phyloP scores from a whole-genome alignment of 2,113 vertebrate genomes.

The Stegastes partitus region DNA sequence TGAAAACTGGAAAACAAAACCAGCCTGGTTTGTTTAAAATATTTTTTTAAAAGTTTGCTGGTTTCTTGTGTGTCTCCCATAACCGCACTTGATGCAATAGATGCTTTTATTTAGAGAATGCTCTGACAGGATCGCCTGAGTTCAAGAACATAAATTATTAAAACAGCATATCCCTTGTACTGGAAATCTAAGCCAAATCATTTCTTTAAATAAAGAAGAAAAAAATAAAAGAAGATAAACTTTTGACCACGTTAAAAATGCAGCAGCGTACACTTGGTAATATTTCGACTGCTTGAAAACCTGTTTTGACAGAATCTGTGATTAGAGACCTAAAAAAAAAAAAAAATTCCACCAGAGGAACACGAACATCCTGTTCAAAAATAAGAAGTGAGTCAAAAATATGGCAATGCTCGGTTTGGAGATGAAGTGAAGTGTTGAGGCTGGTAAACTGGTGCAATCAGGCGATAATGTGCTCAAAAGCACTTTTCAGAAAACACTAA shows the following conservation, averaged over 20 bases:
- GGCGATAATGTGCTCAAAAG: background rate
- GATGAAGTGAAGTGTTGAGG: background rate
- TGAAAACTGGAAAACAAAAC: background rate
- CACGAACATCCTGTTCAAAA: background rate
- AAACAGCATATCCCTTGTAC: background rate
- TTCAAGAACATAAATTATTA: conserved; percentile 6
- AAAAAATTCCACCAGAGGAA: background rate
- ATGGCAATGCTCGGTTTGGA: background rate
- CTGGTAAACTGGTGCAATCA: background rate
- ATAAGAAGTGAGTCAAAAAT: background rate
- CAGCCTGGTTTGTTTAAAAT: background rate
- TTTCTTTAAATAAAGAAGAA: too few relatives aligned
- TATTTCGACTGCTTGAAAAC: background rate
- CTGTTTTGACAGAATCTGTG: background rate
- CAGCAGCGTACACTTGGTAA: background rate
- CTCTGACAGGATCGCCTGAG: background rate
- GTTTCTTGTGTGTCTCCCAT: background rate
- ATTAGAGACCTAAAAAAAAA: background rate
- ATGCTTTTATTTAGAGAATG: conserved; percentile 7
- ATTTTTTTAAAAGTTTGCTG: background rate
- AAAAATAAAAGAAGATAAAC: background rate
- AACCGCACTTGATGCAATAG: background rate
- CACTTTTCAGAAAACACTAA: too few relatives aligned
- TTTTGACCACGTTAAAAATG: background rate
- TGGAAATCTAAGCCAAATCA: background rate